Evolutionary conservation across 1,140 invertebrate genomes (phyloP).

Genomic region (Andricus grossulariae): DNA sequence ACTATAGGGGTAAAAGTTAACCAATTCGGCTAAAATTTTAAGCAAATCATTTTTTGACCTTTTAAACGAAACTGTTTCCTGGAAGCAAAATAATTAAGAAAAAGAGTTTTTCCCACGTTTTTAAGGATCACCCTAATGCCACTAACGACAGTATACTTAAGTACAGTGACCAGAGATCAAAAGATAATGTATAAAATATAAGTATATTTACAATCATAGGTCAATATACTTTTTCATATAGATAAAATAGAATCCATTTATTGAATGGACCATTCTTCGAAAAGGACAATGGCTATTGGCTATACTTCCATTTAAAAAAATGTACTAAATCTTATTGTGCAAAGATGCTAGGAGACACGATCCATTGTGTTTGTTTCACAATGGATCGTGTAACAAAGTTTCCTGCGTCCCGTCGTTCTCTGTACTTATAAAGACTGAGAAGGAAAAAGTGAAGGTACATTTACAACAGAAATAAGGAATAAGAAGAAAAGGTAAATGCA

Average conservation of each 20-base stretch:
- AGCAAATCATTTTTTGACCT: too few species aligned
- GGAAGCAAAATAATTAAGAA: too few species aligned
- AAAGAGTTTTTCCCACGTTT: too few species aligned
- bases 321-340: constrained; percentile 15
- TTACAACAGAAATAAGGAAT: background rate
- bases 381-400: background rate
- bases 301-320: background rate
- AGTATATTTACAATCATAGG: too few species aligned
- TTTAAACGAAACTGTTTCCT: too few species aligned
- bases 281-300: constrained; percentile 5
- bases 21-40: too few species aligned
- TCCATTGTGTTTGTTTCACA: constrained; percentile 22
- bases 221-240: background rate
- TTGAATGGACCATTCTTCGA: constrained; percentile 5
- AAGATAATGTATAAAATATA: too few species aligned
- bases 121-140: too few species aligned
- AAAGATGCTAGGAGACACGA: constrained; percentile 37
- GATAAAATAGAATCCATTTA: background rate
- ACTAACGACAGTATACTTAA: too few species aligned
- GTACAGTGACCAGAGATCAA: too few species aligned
- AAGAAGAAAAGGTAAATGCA: background rate
- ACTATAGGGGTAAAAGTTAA: too few species aligned
- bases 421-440: background rate
- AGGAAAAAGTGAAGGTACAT: background rate
- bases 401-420: background rate